Conservation (phyloP, 2,888 invertebrate species). For the Balanococcus diminutus region DNA sequence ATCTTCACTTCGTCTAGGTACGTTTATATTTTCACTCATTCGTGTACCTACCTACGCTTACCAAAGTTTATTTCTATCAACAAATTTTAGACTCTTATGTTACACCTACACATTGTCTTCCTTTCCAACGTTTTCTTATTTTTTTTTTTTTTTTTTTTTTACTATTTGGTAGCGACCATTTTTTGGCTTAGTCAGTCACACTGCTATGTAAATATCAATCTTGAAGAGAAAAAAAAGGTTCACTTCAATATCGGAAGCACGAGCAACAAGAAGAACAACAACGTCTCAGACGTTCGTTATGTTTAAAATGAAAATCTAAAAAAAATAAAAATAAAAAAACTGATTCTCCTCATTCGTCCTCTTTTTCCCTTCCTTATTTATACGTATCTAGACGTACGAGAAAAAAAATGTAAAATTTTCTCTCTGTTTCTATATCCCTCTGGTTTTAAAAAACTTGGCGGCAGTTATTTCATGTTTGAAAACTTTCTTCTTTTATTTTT, state of each 20-base stretch:
- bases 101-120: slow-evolving; percentile 7
- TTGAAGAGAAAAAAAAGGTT: no score
- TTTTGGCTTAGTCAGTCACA: no score
- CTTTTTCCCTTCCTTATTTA: background rate
- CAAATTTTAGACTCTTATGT: background rate
- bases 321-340: no score
- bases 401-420: background rate
- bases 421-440: background rate
- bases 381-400: background rate
- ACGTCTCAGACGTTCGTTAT: background rate
- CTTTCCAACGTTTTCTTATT: no score
- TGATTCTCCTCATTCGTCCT: no score
- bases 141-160: background rate
- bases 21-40: background rate
- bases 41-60: no score
- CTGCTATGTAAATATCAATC: no score
- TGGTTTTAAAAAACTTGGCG: background rate
- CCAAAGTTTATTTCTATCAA: no score
- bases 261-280: background rate
- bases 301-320: background rate
- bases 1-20: background rate
- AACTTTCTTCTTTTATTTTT: background rate
- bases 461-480: slow-evolving; percentile 4
- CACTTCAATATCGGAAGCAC: no score
- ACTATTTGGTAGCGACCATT: no score